A percentile compares a stretch with the other conserved stretches of the same genome.
phyloP scores from a whole-genome alignment of 35 echinoderm and acorn worm species.

The Anneissia japonica region DNA sequence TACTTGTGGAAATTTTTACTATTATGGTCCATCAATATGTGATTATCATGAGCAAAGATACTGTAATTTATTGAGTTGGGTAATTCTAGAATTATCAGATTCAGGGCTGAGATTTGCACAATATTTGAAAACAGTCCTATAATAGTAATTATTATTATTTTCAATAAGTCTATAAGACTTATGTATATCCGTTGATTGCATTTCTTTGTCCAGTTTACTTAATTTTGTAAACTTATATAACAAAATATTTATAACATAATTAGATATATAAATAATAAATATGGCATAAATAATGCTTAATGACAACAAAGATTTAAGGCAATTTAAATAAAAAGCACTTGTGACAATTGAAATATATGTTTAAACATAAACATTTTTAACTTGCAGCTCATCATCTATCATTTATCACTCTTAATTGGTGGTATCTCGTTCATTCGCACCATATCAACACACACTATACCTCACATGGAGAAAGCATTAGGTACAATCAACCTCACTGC shows the following conservation, averaged over 20 bases:
- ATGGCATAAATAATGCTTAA: not conserved
- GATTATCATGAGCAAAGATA: too few relatives aligned
- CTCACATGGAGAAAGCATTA: not conserved
- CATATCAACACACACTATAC: not conserved
- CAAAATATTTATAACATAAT: not conserved
- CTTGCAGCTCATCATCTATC: not conserved
- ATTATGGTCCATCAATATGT: too few relatives aligned
- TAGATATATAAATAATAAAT: not conserved
- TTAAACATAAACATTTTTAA: not conserved
- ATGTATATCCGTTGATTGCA: not conserved
- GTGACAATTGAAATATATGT: not conserved
- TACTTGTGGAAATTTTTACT: too few relatives aligned
- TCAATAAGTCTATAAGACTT: not conserved
- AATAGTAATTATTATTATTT: not conserved
- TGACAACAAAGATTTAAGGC: not conserved
- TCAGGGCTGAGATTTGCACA: not conserved
- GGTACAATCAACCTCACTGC: not conserved
- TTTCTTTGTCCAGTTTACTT: not conserved
- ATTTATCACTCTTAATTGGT: not conserved
- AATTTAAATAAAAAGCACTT: not conserved
- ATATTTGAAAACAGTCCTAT: not conserved
- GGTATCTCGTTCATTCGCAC: not conserved
- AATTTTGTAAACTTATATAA: not conserved
- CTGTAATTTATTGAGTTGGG: too few relatives aligned
- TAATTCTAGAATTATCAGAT: too few relatives aligned